A percentile compares a stretch with the other conserved stretches of the same genome.
phyloP scores from a whole-genome alignment of 2,797 vertebrate genomes.

The Cossypha heuglini region DNA sequence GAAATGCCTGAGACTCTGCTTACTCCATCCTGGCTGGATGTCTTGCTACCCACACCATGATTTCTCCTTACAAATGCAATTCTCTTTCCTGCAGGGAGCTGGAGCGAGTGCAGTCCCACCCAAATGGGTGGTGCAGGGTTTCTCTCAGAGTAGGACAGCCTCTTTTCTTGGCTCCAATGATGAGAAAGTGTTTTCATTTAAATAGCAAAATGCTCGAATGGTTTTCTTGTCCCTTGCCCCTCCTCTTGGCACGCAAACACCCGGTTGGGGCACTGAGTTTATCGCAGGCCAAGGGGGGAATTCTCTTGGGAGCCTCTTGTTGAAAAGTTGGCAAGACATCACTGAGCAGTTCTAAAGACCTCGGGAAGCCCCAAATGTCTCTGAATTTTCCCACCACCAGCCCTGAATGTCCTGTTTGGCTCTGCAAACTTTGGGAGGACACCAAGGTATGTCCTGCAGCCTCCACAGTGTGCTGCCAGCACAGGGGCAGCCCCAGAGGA shows the following conservation, averaged over 20 bases:
- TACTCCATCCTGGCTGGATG: neutral
- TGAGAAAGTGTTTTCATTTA: slow-evolving; percentile 43
- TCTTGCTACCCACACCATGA: neutral
- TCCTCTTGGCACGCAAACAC: slow-evolving; percentile 17
- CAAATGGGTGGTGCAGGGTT: neutral
- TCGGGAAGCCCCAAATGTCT: slow-evolving; percentile 21
- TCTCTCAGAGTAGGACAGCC: neutral
- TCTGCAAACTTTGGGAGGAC: neutral
- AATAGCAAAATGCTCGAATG: slow-evolving; percentile 36
- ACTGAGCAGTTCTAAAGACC: slow-evolving; percentile 37
- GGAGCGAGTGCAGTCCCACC: neutral
- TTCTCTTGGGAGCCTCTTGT: slow-evolving; percentile 44
- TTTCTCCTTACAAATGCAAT: neutral
- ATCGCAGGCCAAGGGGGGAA: slow-evolving; percentile 37
- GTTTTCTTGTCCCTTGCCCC: slow-evolving; percentile 21
- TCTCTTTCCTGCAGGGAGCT: neutral
- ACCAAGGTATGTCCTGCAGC: neutral
- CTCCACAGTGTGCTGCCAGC: neutral
- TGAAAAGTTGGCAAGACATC: slow-evolving; percentile 55
- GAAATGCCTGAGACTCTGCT: neutral
- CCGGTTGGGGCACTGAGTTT: slow-evolving; percentile 24
- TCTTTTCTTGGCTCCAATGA: neutral
- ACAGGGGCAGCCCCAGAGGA: neutral
- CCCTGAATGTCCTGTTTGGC: neutral
- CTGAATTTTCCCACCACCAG: slow-evolving; percentile 38